A percentile compares a stretch with the other conserved stretches of the same genome.
Evolutionary conservation across 2,113 vertebrate genomes (phyloP).

Genomic region (Apus apus): DNA sequence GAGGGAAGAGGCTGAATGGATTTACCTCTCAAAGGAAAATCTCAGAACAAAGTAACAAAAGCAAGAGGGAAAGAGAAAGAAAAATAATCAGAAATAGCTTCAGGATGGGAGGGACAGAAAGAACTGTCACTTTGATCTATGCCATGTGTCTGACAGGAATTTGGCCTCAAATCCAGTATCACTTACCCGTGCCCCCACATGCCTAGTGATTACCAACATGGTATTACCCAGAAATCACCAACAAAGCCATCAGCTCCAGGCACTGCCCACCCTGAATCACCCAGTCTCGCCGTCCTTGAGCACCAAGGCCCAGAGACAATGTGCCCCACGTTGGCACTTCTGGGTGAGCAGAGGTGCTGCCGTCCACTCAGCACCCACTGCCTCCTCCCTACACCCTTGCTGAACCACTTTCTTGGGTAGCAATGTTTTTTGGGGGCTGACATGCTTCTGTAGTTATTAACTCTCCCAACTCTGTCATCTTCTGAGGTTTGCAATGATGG

Average conservation of each 20-base stretch:
- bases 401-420: neutral
- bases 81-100: slow-evolving; percentile 30
- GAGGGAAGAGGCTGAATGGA: neutral
- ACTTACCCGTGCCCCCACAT: neutral
- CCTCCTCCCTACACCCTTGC: neutral
- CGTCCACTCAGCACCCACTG: neutral
- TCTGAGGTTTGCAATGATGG: neutral
- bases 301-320: neutral
- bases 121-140: neutral
- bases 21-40: slow-evolving; percentile 29
- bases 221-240: neutral
- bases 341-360: accelerated
- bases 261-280: neutral
- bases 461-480: neutral
- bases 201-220: neutral
- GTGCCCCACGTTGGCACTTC: neutral
- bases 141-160: neutral
- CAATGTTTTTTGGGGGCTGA: neutral
- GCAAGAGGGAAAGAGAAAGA: slow-evolving; percentile 30
- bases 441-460: accelerated
- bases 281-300: accelerated
- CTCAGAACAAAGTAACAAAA: slow-evolving; percentile 18
- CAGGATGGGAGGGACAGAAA: neutral
- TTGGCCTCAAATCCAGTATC: neutral
- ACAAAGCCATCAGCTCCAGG: neutral